Percentiles rank a stretch among this genome's conserved stretches.
phyloP scores from a whole-genome alignment of 2,888 invertebrate species.

The Himalopsyche kuldschensis region DNA sequence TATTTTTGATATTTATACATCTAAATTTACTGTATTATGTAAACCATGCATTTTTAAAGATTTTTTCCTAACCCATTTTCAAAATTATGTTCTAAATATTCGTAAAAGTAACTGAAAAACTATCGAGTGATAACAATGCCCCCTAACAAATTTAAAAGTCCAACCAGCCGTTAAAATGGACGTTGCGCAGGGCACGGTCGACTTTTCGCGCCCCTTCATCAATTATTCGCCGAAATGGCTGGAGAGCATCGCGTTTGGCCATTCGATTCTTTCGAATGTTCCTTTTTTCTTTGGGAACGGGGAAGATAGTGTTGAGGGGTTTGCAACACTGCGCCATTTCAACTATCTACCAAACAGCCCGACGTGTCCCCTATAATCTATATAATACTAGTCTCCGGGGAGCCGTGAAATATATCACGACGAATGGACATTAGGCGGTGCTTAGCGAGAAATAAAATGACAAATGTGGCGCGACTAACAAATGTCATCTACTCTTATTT shows the following conservation, averaged over 20 bases:
- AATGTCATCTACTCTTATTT: neutral
- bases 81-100: neutral
- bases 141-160: neutral
- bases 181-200: neutral
- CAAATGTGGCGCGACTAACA: constrained; percentile 35
- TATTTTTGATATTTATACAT: no score
- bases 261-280: constrained; percentile 4
- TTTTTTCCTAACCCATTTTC: no score
- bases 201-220: constrained; percentile 11
- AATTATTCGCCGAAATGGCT: constrained; percentile 19
- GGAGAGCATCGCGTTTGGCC: neutral
- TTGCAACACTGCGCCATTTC: neutral
- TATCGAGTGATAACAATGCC: neutral
- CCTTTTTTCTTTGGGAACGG: neutral
- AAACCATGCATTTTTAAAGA: no score
- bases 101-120: neutral
- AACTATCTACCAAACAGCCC: neutral
- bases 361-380: constrained; percentile 4
- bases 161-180: neutral
- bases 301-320: neutral
- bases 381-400: constrained; percentile 8
- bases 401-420: constrained; percentile 28
- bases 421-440: constrained; percentile 30
- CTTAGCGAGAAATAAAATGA: constrained; percentile 38
- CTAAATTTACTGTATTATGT: no score